phyloP scores from a whole-genome alignment of 1,140 invertebrate species.

The Artemia franciscana region DNA sequence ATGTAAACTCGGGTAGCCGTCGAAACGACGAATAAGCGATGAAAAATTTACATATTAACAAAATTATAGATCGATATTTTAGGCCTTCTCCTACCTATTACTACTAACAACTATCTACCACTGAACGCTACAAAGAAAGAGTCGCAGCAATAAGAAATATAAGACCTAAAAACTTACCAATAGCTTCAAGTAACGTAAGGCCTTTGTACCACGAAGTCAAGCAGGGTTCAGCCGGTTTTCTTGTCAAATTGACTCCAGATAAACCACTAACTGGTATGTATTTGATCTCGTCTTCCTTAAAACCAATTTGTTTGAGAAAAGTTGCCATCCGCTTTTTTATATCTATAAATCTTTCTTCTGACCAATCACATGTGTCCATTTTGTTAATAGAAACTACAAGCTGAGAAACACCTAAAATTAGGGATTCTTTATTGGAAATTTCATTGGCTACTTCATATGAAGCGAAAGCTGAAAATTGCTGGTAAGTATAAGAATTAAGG shows the following conservation, averaged over 20 bases:
- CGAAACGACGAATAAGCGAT: too few relatives aligned
- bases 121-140: too few relatives aligned
- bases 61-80: too few relatives aligned
- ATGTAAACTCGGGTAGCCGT: too few relatives aligned
- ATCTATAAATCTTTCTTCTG: slow-evolving; percentile 55
- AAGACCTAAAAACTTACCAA: slow-evolving; percentile 38
- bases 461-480: too few relatives aligned
- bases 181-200: slow-evolving; percentile 51
- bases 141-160: too few relatives aligned
- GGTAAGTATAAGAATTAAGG: too few relatives aligned
- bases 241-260: slow-evolving; percentile 70
- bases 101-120: too few relatives aligned
- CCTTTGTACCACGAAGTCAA: slow-evolving; percentile 64
- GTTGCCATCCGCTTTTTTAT: slow-evolving; percentile 55
- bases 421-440: too few relatives aligned
- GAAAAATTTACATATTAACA: too few relatives aligned
- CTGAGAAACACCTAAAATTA: slow-evolving; percentile 45
- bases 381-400: slow-evolving; percentile 66
- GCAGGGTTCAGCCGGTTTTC: slow-evolving; percentile 34
- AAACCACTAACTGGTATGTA: slow-evolving; percentile 91
- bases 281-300: slow-evolving; percentile 58
- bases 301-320: slow-evolving; percentile 91
- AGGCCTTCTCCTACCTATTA: too few relatives aligned
- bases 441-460: too few relatives aligned
- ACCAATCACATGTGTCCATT: slow-evolving; percentile 55